Evolutionary conservation across 2,797 vertebrate species (phyloP).

Genomic region (Rousettus madagascariensis): DNA sequence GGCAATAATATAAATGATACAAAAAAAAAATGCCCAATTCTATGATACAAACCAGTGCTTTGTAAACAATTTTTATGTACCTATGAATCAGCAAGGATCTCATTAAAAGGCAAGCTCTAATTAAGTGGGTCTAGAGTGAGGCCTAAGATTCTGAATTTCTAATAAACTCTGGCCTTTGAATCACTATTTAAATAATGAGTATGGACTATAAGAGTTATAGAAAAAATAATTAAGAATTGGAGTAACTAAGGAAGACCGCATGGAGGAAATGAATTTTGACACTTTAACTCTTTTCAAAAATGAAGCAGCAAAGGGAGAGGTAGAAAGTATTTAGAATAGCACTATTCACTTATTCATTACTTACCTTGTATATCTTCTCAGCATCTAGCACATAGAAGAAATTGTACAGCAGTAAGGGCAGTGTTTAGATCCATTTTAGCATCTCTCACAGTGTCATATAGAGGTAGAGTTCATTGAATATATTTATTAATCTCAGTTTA

Average conservation of each 20-base stretch:
- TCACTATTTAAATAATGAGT: neutral
- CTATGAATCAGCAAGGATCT: neutral
- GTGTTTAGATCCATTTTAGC: neutral
- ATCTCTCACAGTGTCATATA: neutral
- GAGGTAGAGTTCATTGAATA: neutral
- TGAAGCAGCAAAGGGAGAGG: neutral
- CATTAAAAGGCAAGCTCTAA: neutral
- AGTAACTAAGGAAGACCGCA: neutral
- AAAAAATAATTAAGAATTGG: neutral
- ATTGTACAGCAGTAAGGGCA: neutral
- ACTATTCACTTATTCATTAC: neutral
- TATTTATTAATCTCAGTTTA: neutral
- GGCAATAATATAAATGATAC: neutral
- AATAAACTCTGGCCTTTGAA: neutral
- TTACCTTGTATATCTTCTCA: neutral
- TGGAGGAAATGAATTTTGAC: neutral
- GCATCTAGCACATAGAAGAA: neutral
- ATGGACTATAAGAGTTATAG: neutral
- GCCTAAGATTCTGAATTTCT: neutral
- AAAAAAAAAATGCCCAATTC: neutral
- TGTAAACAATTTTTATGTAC: neutral
- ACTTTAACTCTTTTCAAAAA: neutral
- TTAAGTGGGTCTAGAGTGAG: neutral
- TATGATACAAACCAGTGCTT: neutral
- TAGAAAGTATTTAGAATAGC: neutral